Evolutionary conservation across 2,797 vertebrate species (phyloP).

Genomic region (Paguma larvata): DNA sequence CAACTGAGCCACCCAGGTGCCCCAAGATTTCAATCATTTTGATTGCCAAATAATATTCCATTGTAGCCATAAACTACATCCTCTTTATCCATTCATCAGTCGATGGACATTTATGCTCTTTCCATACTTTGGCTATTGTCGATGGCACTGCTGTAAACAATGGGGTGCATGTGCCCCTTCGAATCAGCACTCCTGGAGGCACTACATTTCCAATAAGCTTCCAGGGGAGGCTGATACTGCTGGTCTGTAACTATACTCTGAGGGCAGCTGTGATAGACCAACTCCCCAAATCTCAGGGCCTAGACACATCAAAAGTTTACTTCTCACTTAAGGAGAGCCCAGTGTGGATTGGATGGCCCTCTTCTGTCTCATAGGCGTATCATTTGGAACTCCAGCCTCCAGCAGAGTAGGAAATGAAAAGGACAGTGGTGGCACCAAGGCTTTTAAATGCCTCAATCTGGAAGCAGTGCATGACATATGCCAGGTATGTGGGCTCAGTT

Average conservation of each 20-base stretch:
- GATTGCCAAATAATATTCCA: no score
- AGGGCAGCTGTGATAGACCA: background rate
- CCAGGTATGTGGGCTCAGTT: background rate
- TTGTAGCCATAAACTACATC: no score
- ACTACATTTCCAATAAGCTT: constrained; percentile 19
- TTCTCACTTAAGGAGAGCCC: background rate
- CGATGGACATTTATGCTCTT: no score
- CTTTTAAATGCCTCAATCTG: background rate
- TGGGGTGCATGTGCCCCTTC: no score
- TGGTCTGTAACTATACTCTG: background rate
- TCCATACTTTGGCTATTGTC: no score
- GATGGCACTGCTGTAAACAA: no score
- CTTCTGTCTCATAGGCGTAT: background rate
- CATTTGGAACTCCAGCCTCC: background rate
- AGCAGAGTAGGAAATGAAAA: background rate
- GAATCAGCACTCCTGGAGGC: background rate
- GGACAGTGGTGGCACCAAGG: background rate
- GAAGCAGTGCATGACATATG: background rate
- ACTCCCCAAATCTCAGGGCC: background rate
- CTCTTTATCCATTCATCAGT: no score
- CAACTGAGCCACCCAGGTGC: no score
- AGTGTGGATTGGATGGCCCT: accelerated
- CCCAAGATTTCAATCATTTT: no score
- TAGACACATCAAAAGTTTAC: background rate
- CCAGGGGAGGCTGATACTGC: background rate